Evolutionary conservation across 1,140 invertebrate species (phyloP).

Genomic region (Nixonia krombeini): DNA sequence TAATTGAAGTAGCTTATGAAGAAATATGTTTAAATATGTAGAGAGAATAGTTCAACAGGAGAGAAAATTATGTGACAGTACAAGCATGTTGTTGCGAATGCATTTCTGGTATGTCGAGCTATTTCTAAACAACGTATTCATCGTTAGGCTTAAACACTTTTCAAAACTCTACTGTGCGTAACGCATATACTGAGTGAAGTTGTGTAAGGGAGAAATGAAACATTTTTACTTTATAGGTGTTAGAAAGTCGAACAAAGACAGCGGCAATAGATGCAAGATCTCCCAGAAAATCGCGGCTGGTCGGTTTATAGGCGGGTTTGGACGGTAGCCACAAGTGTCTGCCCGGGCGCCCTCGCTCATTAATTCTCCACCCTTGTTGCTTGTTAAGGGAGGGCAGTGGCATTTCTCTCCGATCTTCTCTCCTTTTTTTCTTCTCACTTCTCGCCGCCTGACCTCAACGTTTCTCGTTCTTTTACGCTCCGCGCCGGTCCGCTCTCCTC

Average conservation of each 20-base stretch:
- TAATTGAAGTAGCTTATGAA: too few species aligned
- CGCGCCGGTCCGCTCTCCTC: slow-evolving; percentile 55
- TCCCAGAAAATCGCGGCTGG: slow-evolving; percentile 54
- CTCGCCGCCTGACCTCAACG: slow-evolving; percentile 42
- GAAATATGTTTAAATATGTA: too few species aligned
- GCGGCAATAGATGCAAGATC: slow-evolving; percentile 14
- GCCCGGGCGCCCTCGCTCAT: slow-evolving; percentile 70
- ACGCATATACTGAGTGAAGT: too few species aligned
- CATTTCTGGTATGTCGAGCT: too few species aligned
- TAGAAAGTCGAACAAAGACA: neutral
- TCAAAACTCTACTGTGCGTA: too few species aligned
- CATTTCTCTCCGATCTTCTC: slow-evolving; percentile 49
- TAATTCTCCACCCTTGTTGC: slow-evolving; percentile 72
- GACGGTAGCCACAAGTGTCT: slow-evolving; percentile 72
- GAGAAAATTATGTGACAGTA: too few species aligned
- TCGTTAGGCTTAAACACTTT: too few species aligned
- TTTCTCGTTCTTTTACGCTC: slow-evolving; percentile 42
- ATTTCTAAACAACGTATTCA: too few species aligned
- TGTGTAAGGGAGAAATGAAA: too few species aligned
- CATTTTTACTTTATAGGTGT: too few species aligned
- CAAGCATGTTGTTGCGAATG: too few species aligned
- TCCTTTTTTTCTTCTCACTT: slow-evolving; percentile 43
- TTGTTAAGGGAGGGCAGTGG: slow-evolving; percentile 67
- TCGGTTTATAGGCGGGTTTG: slow-evolving; percentile 60
- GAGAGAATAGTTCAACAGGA: too few species aligned